phyloP scores from a whole-genome alignment of 2,888 invertebrate genomes.

The Dione juno region DNA sequence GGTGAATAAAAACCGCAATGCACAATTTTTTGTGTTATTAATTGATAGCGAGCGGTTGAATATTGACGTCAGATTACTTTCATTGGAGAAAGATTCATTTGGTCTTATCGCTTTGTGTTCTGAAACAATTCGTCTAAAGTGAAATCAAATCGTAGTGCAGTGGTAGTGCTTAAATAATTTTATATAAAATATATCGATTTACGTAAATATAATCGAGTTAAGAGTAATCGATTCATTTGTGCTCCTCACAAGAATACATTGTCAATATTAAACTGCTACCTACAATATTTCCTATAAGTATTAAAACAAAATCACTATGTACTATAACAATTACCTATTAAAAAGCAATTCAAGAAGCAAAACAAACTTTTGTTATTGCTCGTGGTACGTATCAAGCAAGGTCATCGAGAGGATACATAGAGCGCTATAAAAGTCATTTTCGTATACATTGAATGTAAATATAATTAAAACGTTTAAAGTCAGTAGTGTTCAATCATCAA shows the following conservation, averaged over 20 bases:
- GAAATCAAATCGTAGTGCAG: not conserved
- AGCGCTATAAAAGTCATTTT: slow-evolving; percentile 42
- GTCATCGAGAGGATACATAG: slow-evolving; percentile 48
- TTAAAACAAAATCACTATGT: slow-evolving; percentile 42
- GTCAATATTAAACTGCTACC: slow-evolving; percentile 44
- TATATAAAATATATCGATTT: not conserved
- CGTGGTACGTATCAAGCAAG: slow-evolving; percentile 54
- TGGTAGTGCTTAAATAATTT: not conserved
- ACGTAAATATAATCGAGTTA: not conserved
- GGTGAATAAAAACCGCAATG: slow-evolving; percentile 36
- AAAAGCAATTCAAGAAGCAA: slow-evolving; percentile 58
- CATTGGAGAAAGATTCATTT: slow-evolving; percentile 37
- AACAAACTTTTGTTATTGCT: slow-evolving; percentile 62
- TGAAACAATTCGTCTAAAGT: slow-evolving; percentile 10
- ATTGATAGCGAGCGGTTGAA: slow-evolving; percentile 41
- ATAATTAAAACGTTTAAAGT: not conserved
- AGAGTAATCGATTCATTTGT: not conserved
- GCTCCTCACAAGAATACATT: not conserved
- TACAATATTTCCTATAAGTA: slow-evolving; percentile 41
- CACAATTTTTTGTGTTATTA: slow-evolving; percentile 41
- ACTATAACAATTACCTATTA: slow-evolving; percentile 44
- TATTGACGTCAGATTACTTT: slow-evolving; percentile 44
- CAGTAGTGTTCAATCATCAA: slow-evolving; percentile 11
- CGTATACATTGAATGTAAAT: slow-evolving; percentile 39
- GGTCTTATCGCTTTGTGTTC: slow-evolving; percentile 25